These are phyloP conservation scores for Drosophila kanekoi DNA, from an alignment of 2,888 invertebrate genomes.

Conservation along the genomic window DNA sequence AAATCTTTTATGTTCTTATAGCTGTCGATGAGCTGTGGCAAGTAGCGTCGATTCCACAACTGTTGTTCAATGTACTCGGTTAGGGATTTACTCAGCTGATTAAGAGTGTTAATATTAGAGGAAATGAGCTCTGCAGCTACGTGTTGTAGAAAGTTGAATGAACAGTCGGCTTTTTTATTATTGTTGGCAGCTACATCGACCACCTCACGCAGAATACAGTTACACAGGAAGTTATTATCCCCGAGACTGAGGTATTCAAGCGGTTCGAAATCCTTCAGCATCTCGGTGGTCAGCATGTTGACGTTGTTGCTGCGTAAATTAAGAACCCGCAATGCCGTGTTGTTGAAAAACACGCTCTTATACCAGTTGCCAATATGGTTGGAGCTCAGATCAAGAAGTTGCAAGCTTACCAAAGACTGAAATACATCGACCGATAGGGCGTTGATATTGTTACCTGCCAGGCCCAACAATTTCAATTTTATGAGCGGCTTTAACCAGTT, in stretches of 20 bases:
- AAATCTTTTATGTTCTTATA: slow-evolving; percentile 58
- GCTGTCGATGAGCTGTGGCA: slow-evolving; percentile 48
- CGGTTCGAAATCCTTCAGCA: slow-evolving; percentile 86
- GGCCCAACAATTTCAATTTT: slow-evolving; percentile 85
- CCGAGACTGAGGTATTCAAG: slow-evolving; percentile 86
- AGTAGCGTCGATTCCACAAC: slow-evolving; percentile 47
- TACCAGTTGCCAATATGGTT: slow-evolving; percentile 88
- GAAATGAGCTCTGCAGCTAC: slow-evolving; percentile 12
- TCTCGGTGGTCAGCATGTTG: slow-evolving; percentile 86
- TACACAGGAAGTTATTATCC: slow-evolving; percentile 87
- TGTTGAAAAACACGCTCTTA: slow-evolving; percentile 83
- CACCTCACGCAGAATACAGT: slow-evolving; percentile 86
- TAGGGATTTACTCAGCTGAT: background rate
- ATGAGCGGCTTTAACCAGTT: slow-evolving; percentile 83
- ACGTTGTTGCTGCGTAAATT: slow-evolving; percentile 87
- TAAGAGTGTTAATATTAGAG: background rate
- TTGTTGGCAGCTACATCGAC: slow-evolving; percentile 84
- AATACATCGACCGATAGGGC: slow-evolving; percentile 81
- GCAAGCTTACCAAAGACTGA: slow-evolving; percentile 83
- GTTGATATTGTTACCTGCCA: slow-evolving; percentile 86
- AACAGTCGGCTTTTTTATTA: slow-evolving; percentile 72
- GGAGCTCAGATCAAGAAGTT: slow-evolving; percentile 86
- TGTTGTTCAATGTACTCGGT: slow-evolving; percentile 25
- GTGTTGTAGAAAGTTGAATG: slow-evolving; percentile 44
- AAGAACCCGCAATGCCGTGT: slow-evolving; percentile 85